Evolutionary conservation across 2,797 vertebrate species (phyloP).

Genomic region (Micrastur ruficollis): DNA sequence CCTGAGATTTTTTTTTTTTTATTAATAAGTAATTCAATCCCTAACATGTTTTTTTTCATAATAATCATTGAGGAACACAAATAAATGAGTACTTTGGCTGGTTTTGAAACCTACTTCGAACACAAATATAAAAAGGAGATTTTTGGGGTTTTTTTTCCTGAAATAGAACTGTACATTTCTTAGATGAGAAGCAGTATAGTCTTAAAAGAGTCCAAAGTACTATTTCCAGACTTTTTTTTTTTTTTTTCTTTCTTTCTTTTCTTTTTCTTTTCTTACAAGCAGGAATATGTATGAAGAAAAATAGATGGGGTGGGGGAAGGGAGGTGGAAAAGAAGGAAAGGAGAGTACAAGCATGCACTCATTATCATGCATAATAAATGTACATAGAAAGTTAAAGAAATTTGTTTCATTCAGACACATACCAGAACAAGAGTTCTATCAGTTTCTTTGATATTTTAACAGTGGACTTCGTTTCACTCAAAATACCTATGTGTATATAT

Average conservation of each 20-base stretch:
- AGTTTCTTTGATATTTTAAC: conserved; percentile 48
- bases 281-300: conserved; percentile 59
- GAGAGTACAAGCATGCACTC: conserved; percentile 24
- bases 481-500: background rate
- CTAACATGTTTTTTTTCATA: background rate
- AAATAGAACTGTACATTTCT: background rate
- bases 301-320: background rate
- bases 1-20: background rate
- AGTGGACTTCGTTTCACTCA: conserved; percentile 19
- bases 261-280: conserved; percentile 14
- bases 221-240: background rate
- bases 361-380: conserved; percentile 37
- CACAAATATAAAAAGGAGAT: background rate
- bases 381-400: conserved; percentile 40
- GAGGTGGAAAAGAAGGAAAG: background rate
- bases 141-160: background rate
- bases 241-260: background rate
- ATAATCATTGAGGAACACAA: background rate
- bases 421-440: conserved; percentile 33
- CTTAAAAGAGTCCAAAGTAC: conserved; percentile 3
- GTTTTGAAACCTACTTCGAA: background rate
- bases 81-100: background rate
- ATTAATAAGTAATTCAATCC: background rate
- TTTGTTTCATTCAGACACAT: conserved; percentile 24
- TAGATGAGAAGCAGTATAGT: background rate